Conservation (phyloP, 2,113 vertebrate species). For the Nannobrachium achirus region DNA sequence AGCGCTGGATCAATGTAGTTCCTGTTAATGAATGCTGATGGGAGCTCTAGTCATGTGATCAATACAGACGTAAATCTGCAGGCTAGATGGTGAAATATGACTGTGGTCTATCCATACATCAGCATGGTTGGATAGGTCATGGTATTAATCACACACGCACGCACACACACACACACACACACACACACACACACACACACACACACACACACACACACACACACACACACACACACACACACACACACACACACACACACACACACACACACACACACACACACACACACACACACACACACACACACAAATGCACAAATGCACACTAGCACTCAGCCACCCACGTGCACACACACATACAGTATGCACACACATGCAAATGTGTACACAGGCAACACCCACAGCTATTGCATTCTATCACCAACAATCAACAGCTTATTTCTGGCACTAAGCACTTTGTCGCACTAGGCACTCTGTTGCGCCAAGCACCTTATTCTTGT, state of each 20-base stretch:
- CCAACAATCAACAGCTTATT: too few species aligned
- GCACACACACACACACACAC: neutral
- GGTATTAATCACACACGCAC: constrained; percentile 21
- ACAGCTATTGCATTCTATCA: too few species aligned
- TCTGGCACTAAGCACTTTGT: too few species aligned
- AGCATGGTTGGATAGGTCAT: constrained; percentile 19
- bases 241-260: constrained; percentile 11
- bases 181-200: constrained; percentile 6
- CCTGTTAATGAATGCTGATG: constrained; percentile 44
- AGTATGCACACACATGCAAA: too few species aligned
- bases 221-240: constrained; percentile 4
- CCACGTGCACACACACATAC: too few species aligned
- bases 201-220: neutral
- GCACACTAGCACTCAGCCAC: neutral
- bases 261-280: constrained; percentile 7
- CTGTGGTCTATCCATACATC: constrained; percentile 32
- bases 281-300: constrained; percentile 11
- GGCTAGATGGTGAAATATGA: constrained; percentile 44
- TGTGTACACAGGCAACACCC: too few species aligned
- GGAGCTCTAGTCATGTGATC: constrained; percentile 49
- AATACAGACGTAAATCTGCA: constrained; percentile 33
- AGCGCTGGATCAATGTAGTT: constrained; percentile 29
- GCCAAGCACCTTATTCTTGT: too few species aligned
- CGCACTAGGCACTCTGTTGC: too few species aligned
- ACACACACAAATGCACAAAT: constrained; percentile 5